Evolutionary conservation across 2,113 vertebrate genomes (phyloP).

Genomic region (Cyanoramphus novaezelandiae): DNA sequence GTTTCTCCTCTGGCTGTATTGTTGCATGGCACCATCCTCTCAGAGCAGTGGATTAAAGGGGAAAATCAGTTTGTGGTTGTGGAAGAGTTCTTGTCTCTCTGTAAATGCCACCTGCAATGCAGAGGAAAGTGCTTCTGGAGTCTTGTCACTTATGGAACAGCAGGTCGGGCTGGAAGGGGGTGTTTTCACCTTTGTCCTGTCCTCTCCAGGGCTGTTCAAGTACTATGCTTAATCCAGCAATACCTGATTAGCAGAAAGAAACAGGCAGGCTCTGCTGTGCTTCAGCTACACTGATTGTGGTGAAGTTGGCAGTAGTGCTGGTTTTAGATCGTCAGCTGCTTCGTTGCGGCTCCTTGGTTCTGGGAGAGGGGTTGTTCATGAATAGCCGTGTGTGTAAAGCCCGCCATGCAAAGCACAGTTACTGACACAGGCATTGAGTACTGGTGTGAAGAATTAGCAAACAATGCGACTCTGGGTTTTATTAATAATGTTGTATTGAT

Average conservation of each 20-base stretch:
- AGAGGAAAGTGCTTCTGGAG: neutral
- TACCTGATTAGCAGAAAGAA: neutral
- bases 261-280: neutral
- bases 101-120: neutral
- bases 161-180: neutral
- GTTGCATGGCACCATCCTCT: neutral
- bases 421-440: neutral
- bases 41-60: neutral
- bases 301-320: neutral
- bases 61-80: neutral
- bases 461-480: neutral
- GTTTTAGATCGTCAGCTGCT: neutral
- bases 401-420: neutral
- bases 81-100: neutral
- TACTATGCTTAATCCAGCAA: neutral
- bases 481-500: neutral
- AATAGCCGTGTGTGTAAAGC: neutral
- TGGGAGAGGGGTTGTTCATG: neutral
- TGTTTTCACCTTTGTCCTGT: neutral
- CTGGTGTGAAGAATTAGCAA: neutral
- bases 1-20: neutral
- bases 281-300: neutral
- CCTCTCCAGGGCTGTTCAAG: neutral
- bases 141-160: neutral
- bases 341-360: neutral